A percentile compares a stretch with the other conserved stretches of the same genome.
These are phyloP conservation scores for Lasioglossum figueresi DNA, from an alignment of 2,888 invertebrate genomes.

Conservation along the genomic window DNA sequence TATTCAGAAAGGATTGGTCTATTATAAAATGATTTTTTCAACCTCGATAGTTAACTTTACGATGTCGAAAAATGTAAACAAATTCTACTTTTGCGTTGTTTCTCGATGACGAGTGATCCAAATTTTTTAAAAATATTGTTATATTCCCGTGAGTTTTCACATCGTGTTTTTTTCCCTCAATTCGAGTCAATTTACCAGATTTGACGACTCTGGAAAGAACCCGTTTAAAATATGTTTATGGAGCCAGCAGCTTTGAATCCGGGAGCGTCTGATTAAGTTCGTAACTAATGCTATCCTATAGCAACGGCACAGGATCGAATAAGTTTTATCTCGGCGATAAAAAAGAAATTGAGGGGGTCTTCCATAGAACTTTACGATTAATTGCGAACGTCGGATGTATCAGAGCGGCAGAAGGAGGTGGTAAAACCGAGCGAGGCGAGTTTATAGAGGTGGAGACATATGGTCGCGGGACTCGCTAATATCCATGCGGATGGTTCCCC, in stretches of 20 bases:
- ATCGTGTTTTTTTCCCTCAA: too few relatives aligned
- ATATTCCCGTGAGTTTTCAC: too few relatives aligned
- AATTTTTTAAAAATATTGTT: too few relatives aligned
- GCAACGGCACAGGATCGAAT: neutral
- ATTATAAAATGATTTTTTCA: too few relatives aligned
- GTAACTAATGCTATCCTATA: neutral
- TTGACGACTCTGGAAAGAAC: too few relatives aligned
- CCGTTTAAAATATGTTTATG: neutral
- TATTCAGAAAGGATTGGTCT: too few relatives aligned
- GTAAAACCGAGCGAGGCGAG: neutral
- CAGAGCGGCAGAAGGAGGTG: neutral
- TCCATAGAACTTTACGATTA: constrained; percentile 22
- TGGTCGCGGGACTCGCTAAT: constrained; percentile 35
- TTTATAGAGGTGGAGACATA: constrained; percentile 45
- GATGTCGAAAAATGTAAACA: too few relatives aligned
- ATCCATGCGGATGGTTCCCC: constrained; percentile 49
- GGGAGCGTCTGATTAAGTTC: neutral
- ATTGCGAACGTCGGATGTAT: constrained; percentile 8
- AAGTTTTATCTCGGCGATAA: neutral
- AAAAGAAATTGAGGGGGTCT: neutral
- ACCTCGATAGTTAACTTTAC: too few relatives aligned
- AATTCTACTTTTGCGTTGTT: too few relatives aligned
- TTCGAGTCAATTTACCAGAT: too few relatives aligned
- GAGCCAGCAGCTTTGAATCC: neutral
- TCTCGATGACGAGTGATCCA: too few relatives aligned